Evolutionary conservation across 2,113 vertebrate genomes (phyloP).

Genomic region (Sula dactylatra): DNA sequence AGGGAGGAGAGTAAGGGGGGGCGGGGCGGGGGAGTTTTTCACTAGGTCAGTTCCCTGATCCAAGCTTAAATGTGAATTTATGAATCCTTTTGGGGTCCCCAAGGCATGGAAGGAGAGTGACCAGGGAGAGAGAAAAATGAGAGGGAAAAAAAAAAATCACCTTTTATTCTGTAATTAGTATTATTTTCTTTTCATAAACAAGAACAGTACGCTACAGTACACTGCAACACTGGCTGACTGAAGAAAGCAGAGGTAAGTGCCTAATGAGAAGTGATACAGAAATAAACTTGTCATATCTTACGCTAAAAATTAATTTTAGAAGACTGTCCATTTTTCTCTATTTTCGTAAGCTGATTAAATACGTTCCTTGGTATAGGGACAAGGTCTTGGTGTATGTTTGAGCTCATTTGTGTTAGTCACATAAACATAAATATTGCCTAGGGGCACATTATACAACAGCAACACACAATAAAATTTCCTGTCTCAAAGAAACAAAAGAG

Average conservation of each 20-base stretch:
- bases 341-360: background rate
- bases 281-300: background rate
- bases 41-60: background rate
- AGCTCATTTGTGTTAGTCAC: background rate
- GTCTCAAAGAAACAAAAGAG: background rate
- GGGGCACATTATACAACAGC: background rate
- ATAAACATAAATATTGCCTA: background rate
- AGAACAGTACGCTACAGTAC: background rate
- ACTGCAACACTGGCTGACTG: background rate
- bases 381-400: background rate
- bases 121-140: background rate
- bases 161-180: background rate
- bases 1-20: background rate
- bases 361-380: background rate
- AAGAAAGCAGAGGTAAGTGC: background rate
- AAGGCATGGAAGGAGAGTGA: background rate
- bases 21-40: background rate
- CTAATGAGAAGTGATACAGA: background rate
- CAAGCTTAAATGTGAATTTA: background rate
- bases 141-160: accelerated
- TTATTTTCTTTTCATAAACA: background rate
- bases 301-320: background rate
- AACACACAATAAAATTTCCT: background rate
- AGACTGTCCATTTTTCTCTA: background rate
- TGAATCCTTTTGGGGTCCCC: background rate